Percentiles rank a stretch among this genome's conserved stretches.
Evolutionary conservation across 1,140 invertebrate genomes (phyloP).

Genomic region (Araneus ventricosus): DNA sequence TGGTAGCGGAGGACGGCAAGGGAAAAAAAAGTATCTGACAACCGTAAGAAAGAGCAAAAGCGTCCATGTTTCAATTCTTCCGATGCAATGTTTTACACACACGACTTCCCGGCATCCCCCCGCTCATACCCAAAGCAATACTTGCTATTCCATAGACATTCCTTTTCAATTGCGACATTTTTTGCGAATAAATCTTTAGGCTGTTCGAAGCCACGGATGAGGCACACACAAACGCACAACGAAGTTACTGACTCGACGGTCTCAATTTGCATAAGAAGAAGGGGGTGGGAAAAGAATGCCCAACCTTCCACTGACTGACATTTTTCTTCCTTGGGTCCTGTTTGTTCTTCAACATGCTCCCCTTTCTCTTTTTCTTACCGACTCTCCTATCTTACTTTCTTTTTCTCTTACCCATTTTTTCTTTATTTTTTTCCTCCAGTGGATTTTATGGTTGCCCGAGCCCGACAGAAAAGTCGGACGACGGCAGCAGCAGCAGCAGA

Average conservation of each 20-base stretch:
- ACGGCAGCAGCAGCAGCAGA: not conserved
- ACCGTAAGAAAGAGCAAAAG: constrained; percentile 23
- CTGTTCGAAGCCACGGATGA: constrained; percentile 47
- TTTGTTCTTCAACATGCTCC: constrained; percentile 36
- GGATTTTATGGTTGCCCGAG: constrained; percentile 57
- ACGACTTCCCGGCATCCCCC: not conserved
- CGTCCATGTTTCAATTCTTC: constrained; percentile 48
- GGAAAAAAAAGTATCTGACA: constrained; percentile 16
- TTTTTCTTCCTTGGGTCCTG: constrained; percentile 28
- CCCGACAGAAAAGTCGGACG: constrained; percentile 14
- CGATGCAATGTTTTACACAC: constrained; percentile 57
- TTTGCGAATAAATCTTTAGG: constrained; percentile 56
- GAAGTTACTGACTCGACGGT: constrained; percentile 49
- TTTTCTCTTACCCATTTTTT: not conserved
- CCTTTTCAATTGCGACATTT: constrained; percentile 62
- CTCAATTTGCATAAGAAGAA: constrained; percentile 57
- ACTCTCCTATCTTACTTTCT: not conserved
- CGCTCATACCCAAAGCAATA: constrained; percentile 34
- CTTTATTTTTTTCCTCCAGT: not conserved
- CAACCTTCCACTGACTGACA: constrained; percentile 34
- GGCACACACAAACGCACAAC: constrained; percentile 43
- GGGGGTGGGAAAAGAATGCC: not conserved
- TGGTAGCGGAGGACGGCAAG: not conserved
- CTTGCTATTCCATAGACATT: constrained; percentile 57
- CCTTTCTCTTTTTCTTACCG: not conserved